Evolutionary conservation across 1,140 invertebrate species (phyloP).

Genomic region (Ceratina calcarata): DNA sequence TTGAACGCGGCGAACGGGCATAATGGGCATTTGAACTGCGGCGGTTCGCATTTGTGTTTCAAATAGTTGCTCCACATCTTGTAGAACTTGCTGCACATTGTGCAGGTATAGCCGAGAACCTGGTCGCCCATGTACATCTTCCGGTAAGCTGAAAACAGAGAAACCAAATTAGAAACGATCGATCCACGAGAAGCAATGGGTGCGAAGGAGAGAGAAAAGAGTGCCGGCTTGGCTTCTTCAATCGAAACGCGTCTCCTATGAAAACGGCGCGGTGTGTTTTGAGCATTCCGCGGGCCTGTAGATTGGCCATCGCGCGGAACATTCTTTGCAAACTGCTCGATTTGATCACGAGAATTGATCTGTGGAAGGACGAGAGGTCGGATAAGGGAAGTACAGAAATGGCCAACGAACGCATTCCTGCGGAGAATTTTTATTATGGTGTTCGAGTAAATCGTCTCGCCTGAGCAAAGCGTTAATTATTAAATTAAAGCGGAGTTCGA

Average conservation of each 20-base stretch:
- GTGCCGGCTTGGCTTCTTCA: background rate
- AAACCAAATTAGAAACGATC: constrained; percentile 55
- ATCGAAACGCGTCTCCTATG: constrained; percentile 4
- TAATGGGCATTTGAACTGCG: constrained; percentile 78
- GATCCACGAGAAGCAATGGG: too few relatives aligned
- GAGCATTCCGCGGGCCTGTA: background rate
- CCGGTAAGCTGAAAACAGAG: constrained; percentile 78
- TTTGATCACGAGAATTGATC: background rate
- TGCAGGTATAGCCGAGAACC: constrained; percentile 79
- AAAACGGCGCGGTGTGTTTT: background rate
- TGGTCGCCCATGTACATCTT: constrained; percentile 80
- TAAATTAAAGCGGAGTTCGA: background rate
- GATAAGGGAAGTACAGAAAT: background rate
- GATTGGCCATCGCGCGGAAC: background rate
- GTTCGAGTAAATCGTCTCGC: background rate
- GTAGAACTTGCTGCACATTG: constrained; percentile 80
- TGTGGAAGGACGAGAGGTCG: background rate
- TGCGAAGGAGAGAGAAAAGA: background rate
- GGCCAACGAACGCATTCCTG: constrained; percentile 27
- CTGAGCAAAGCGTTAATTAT: background rate
- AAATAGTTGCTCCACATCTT: constrained; percentile 81
- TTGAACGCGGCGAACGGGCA: constrained; percentile 79
- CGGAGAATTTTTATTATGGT: constrained; percentile 23
- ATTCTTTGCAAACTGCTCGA: background rate
- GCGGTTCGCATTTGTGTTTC: constrained; percentile 80